Percentiles rank a stretch among this genome's conserved stretches.
These are phyloP conservation scores for Galeopterus variegatus DNA, from an alignment of 2,113 vertebrate genomes.

Conservation along the genomic window DNA sequence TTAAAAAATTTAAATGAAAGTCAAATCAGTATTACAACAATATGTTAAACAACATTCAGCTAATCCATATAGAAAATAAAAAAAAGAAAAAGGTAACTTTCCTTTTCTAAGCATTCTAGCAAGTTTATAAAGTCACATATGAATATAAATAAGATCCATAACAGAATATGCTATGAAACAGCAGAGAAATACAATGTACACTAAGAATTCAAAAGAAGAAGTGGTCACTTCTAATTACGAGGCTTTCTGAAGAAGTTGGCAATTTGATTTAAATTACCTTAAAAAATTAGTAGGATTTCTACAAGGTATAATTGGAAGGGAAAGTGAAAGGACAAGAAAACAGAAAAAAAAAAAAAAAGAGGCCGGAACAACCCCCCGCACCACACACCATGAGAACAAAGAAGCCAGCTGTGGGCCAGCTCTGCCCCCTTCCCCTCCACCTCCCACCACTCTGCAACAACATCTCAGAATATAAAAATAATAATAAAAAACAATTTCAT, in stretches of 20 bases:
- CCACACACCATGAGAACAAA: too few relatives aligned
- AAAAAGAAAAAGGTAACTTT: background rate
- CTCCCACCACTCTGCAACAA: too few relatives aligned
- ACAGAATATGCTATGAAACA: background rate
- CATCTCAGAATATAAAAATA: too few relatives aligned
- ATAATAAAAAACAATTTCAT: too few relatives aligned
- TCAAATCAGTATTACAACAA: background rate
- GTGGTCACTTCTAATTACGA: background rate
- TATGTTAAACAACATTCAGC: background rate
- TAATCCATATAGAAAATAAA: background rate
- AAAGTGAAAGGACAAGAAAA: background rate
- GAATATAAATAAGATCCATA: background rate
- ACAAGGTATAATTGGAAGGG: background rate
- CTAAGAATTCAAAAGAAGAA: background rate
- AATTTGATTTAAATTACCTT: background rate
- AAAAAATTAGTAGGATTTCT: background rate
- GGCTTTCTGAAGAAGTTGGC: background rate
- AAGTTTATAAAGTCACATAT: background rate
- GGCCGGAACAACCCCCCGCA: too few relatives aligned
- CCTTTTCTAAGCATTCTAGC: background rate
- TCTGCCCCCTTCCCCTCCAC: too few relatives aligned
- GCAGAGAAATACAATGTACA: background rate
- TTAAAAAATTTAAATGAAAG: background rate
- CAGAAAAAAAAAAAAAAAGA: background rate
- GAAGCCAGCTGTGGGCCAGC: too few relatives aligned